These are phyloP conservation scores for Fulica atra DNA, from an alignment of 2,113 vertebrate genomes.

Conservation along the genomic window DNA sequence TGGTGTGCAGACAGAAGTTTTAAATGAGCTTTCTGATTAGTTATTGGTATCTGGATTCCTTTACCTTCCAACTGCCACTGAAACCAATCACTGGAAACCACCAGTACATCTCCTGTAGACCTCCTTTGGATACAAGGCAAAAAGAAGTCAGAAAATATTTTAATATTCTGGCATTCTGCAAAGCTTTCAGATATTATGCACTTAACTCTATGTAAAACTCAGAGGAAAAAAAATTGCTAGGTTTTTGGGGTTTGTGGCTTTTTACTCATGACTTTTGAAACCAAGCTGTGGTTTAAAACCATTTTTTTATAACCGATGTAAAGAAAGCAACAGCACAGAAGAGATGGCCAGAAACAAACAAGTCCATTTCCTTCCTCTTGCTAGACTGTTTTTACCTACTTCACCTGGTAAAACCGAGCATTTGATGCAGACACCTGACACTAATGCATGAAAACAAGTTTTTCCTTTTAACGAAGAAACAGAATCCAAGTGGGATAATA, in stretches of 20 bases:
- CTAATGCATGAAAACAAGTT: not conserved
- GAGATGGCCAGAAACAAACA: not conserved
- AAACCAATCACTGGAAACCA: not conserved
- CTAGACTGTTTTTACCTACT: not conserved
- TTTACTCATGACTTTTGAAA: not conserved
- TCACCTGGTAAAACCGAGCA: not conserved
- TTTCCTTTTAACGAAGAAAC: not conserved
- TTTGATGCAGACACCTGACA: not conserved
- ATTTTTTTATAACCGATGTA: not conserved
- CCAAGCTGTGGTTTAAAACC: not conserved
- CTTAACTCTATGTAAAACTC: not conserved
- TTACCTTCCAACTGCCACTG: not conserved
- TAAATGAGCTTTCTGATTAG: not conserved
- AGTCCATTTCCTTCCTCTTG: not conserved
- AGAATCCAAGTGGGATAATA: not conserved
- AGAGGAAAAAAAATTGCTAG: not conserved
- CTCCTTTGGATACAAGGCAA: not conserved
- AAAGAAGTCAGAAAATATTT: not conserved
- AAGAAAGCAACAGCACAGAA: not conserved
- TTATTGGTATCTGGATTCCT: not conserved
- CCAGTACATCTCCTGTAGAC: not conserved
- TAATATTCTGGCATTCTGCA: not conserved
- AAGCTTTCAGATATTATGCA: not conserved
- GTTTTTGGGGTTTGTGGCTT: not conserved
- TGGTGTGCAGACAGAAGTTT: not conserved